These are phyloP conservation scores for Oryzias celebensis DNA, from an alignment of 2,113 vertebrate genomes.

Conservation along the genomic window DNA sequence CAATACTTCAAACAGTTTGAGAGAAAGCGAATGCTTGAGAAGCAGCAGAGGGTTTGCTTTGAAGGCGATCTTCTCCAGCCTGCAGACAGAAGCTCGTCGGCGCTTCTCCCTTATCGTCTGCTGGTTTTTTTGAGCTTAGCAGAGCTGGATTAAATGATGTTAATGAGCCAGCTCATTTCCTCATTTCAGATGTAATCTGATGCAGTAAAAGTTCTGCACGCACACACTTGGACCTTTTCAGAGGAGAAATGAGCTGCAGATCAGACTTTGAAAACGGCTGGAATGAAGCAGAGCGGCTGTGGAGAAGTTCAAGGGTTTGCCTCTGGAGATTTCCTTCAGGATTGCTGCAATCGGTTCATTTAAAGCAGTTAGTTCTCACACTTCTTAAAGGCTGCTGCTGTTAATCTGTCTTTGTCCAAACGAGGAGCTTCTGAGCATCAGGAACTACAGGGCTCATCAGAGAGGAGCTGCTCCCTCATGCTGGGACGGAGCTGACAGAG, in stretches of 20 bases:
- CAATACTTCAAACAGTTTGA: not conserved
- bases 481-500: conserved; percentile 1
- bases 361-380: conserved; percentile 50
- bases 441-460: conserved; percentile 8
- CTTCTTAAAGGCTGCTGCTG: conserved; percentile 41
- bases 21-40: not conserved
- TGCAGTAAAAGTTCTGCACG: conserved; percentile 12
- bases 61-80: not conserved
- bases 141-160: conserved; percentile 56
- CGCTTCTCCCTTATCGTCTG: not conserved
- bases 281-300: conserved; percentile 40
- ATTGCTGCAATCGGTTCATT: conserved; percentile 36
- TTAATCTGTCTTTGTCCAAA: conserved; percentile 51
- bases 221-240: not conserved
- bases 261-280: conserved; percentile 46
- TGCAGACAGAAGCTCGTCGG: not conserved
- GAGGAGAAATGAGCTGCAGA: conserved; percentile 5
- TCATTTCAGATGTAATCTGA: conserved; percentile 41
- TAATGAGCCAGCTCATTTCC: conserved; percentile 40
- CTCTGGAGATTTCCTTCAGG: conserved; percentile 32
- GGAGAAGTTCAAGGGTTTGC: conserved; percentile 20
- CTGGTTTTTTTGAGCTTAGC: conserved; percentile 30
- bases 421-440: conserved; percentile 30
- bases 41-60: not conserved
- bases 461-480: not conserved